Base-by-base conservation (phyloP, 1,140 invertebrate species). In the Lepidurus couesii region DNA sequence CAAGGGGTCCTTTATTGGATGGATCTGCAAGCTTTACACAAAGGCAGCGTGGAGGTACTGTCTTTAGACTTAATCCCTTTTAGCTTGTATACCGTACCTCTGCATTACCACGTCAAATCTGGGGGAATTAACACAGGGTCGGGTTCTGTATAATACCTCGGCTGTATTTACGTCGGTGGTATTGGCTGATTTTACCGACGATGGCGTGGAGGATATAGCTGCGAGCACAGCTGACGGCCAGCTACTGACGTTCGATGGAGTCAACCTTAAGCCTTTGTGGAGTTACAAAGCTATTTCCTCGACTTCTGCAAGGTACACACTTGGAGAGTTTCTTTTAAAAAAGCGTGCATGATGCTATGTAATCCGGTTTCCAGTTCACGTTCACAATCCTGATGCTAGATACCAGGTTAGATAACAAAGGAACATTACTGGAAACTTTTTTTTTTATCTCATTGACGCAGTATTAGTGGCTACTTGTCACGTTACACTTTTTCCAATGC, bases 1-100 rank as follows among this genome's bases (percentile, higher is more conserved):
- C 53, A 65, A 65, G 53, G 53, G 53, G 53, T 65, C 53, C 53
- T 65, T 65, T 65, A 65, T 65, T 65, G 53, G 53, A 65, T 65
- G 53, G 53, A 65, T 65, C n/a, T 65, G 13, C 53, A 65, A 65
- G 53, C 53, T 65, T 65, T 65, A 65, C 53, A 65, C n/a, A 65
- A 65, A 65, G 53, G 53, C 53, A 65, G 53, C 53, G 53, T 65
- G 1, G 53, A 65, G 13, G 53, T 65, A 65, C 16, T 13, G 53
- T 13, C 53, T 13, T 65, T 65, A 34, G 53, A 65, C 13, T 65
- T 65, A 7, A 65, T 65, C 13, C 53, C 53, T 16, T n/a, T 65
- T 7, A 65, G 21, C 16, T 65, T 47, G 16, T 16, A 47, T 16
- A 47, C 16, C 2, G 16, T 16, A 47, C 16, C 13, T 65, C 16